Conservation (phyloP, 2,888 invertebrate genomes). For the Cephus runcator region DNA sequence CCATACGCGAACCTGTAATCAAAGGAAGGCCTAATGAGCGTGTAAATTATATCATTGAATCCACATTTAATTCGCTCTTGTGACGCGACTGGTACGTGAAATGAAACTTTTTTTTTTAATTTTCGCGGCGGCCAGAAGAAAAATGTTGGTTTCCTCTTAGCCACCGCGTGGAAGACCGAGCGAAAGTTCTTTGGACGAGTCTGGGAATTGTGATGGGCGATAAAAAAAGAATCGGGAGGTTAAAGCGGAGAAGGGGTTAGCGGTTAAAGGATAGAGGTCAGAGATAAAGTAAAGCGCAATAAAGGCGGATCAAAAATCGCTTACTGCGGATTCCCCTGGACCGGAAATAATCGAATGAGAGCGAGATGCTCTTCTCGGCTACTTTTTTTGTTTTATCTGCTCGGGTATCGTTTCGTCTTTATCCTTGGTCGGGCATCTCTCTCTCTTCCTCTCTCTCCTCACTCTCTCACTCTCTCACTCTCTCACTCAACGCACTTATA, state of each 20-base stretch:
- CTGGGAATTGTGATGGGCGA: not conserved
- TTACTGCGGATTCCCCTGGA: conserved; percentile 11
- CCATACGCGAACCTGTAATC: conserved; percentile 76
- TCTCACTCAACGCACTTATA: not conserved
- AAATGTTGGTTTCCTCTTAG: not conserved
- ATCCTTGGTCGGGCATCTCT: not conserved
- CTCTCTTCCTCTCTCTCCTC: not conserved
- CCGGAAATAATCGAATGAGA: conserved; percentile 16
- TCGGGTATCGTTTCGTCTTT: not conserved
- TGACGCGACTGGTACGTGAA: no score
- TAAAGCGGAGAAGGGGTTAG: not conserved
- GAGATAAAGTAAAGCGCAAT: conserved; percentile 7
- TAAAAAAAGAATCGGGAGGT: not conserved
- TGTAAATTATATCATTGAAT: not conserved
- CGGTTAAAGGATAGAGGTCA: conserved; percentile 2
- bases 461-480: not conserved
- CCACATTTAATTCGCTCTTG: not conserved
- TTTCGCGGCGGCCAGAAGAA: not conserved
- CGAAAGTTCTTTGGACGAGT: not conserved
- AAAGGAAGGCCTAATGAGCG: conserved; percentile 22
- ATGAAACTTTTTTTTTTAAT: no score
- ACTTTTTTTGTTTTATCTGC: not conserved
- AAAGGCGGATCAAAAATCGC: conserved; percentile 20
- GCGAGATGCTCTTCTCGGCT: not conserved
- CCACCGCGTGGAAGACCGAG: not conserved